These are phyloP conservation scores for Caenorhabditis sinica DNA, from an alignment of 2,888 invertebrate genomes.

Conservation along the genomic window DNA sequence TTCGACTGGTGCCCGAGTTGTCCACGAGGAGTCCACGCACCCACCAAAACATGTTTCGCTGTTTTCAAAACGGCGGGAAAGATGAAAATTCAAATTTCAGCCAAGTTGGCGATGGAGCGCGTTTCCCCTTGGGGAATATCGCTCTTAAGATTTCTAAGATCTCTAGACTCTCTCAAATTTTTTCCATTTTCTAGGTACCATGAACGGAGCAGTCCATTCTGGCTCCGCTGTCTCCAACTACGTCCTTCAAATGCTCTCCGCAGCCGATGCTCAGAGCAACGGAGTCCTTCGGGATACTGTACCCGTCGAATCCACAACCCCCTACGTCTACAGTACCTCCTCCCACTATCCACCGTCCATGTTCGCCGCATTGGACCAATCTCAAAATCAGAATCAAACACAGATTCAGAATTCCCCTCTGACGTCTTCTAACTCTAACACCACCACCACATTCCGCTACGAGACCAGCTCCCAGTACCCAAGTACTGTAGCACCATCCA, in stretches of 20 bases:
- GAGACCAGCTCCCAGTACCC: constrained; percentile 66
- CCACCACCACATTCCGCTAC: constrained; percentile 49
- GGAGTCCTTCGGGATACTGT: constrained; percentile 42
- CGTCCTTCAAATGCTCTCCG: constrained; percentile 50
- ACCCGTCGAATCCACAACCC: constrained; percentile 61
- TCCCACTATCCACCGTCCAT: constrained; percentile 67
- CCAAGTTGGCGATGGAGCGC: too few relatives aligned
- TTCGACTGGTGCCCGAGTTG: too few relatives aligned
- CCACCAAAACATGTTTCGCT: too few relatives aligned
- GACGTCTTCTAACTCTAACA: background rate
- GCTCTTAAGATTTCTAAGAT: background rate
- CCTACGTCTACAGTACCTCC: constrained; percentile 67
- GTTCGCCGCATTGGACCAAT: constrained; percentile 11
- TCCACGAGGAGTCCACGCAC: too few relatives aligned
- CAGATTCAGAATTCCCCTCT: background rate
- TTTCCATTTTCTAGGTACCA: constrained; percentile 58
- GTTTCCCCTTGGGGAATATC: too few relatives aligned
- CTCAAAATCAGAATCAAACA: constrained; percentile 7
- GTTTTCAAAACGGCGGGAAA: too few relatives aligned
- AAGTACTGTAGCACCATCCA: constrained; percentile 27
- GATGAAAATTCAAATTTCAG: too few relatives aligned
- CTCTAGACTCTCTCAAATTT: background rate
- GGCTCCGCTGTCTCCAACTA: constrained; percentile 66
- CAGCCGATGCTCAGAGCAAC: constrained; percentile 44
- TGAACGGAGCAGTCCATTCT: constrained; percentile 77